Conservation (phyloP, 1,140 invertebrate species). For the Zaprionus vittiger region DNA sequence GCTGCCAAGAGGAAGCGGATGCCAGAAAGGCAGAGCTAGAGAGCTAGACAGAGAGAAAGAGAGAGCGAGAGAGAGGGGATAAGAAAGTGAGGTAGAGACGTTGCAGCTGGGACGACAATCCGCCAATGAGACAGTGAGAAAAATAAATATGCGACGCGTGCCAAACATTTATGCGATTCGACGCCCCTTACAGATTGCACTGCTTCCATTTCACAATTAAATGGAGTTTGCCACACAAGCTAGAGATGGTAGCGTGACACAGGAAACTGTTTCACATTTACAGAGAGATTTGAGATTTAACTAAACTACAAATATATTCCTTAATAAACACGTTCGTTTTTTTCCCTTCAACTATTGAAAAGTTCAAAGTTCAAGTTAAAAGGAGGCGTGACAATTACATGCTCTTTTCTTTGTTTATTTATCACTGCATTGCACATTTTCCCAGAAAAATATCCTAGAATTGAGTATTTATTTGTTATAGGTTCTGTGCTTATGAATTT, state of each 20-base stretch:
- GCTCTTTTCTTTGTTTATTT: too few species aligned
- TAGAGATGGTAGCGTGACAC: background rate
- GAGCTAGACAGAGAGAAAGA: background rate
- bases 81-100: background rate
- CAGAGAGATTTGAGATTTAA: too few species aligned
- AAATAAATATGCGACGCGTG: conserved; percentile 43
- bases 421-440: too few species aligned
- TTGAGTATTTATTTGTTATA: too few species aligned
- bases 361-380: too few species aligned
- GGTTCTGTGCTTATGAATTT: too few species aligned
- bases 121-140: conserved; percentile 49
- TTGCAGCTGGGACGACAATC: conserved; percentile 40
- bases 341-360: too few species aligned
- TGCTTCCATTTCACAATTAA: conserved; percentile 6
- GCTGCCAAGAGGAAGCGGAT: conserved; percentile 25
- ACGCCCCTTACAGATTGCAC: background rate
- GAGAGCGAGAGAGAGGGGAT: background rate
- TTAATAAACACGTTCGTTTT: too few species aligned
- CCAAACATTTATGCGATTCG: conserved; percentile 34
- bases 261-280: too few species aligned
- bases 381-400: too few species aligned
- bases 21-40: background rate
- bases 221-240: background rate
- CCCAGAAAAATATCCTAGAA: too few species aligned
- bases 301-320: too few species aligned